Evolutionary conservation across 2,113 vertebrate species (phyloP).

Genomic region (Pseudorectes ferrugineus): DNA sequence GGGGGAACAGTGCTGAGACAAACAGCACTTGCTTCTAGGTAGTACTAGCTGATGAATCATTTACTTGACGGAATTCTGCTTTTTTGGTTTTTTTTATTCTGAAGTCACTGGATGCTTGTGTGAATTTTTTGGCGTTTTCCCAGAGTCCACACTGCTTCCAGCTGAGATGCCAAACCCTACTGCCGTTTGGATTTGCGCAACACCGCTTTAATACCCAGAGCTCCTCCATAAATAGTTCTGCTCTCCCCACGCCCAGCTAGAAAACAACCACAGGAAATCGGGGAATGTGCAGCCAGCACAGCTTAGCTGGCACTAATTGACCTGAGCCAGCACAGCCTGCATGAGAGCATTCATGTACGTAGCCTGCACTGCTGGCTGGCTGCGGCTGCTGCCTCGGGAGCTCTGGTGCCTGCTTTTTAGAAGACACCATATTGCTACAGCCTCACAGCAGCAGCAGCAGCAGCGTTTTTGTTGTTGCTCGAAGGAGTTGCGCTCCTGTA

Average conservation of each 20-base stretch:
- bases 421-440: slow-evolving; percentile 59
- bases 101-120: slow-evolving; percentile 21
- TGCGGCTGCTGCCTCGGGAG: slow-evolving; percentile 38
- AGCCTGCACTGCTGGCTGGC: not conserved
- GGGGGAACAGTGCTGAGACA: not conserved
- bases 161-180: slow-evolving; percentile 57
- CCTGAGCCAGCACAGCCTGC: slow-evolving; percentile 59
- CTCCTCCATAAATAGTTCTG: slow-evolving; percentile 78
- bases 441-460: slow-evolving; percentile 52
- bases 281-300: slow-evolving; percentile 58
- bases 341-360: not conserved
- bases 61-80: slow-evolving; percentile 25
- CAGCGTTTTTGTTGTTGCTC: slow-evolving; percentile 7
- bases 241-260: slow-evolving; percentile 61
- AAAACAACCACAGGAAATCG: slow-evolving; percentile 73
- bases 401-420: slow-evolving; percentile 14
- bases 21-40: slow-evolving; percentile 17
- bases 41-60: slow-evolving; percentile 39
- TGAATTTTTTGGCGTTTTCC: slow-evolving; percentile 56
- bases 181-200: slow-evolving; percentile 73
- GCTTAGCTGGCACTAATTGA: slow-evolving; percentile 65
- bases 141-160: slow-evolving; percentile 63
- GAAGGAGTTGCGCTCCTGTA: slow-evolving; percentile 15
- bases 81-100: not conserved
- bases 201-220: slow-evolving; percentile 67